phyloP scores from a whole-genome alignment of 2,888 invertebrate genomes.

The Phytoseiulus persimilis region DNA sequence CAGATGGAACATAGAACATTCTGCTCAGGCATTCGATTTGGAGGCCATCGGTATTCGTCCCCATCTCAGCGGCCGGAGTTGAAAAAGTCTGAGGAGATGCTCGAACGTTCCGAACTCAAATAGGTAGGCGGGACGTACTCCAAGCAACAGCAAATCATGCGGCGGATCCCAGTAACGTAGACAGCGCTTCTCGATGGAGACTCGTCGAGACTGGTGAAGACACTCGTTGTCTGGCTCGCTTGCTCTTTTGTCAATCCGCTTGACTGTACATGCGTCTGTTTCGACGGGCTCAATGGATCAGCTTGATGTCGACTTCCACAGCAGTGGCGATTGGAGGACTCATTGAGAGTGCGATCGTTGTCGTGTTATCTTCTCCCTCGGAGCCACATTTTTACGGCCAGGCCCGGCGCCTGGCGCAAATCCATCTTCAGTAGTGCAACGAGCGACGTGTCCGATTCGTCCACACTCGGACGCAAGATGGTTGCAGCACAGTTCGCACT shows the following conservation, averaged over 20 bases:
- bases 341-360: neutral
- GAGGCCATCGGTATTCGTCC: too few relatives aligned
- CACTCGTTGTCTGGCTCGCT: neutral
- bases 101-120: too few relatives aligned
- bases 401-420: neutral
- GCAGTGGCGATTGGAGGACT: neutral
- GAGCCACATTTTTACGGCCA: neutral
- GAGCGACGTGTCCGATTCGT: neutral
- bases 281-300: neutral
- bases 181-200: neutral
- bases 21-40: too few relatives aligned
- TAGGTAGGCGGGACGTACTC: too few relatives aligned
- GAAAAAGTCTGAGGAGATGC: too few relatives aligned
- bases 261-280: neutral
- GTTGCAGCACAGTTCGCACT: conserved; percentile 13
- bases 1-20: too few relatives aligned
- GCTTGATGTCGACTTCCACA: neutral
- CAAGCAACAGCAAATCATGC: neutral
- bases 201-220: neutral
- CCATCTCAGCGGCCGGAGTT: too few relatives aligned
- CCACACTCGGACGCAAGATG: neutral
- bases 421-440: neutral
- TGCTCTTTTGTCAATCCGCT: neutral
- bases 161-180: neutral
- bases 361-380: conserved; percentile 5